Evolutionary conservation across 2,888 invertebrate species (phyloP), one percentile per base, ranked within the genome.

Genomic region (Iphiclides podalirius): DNA sequence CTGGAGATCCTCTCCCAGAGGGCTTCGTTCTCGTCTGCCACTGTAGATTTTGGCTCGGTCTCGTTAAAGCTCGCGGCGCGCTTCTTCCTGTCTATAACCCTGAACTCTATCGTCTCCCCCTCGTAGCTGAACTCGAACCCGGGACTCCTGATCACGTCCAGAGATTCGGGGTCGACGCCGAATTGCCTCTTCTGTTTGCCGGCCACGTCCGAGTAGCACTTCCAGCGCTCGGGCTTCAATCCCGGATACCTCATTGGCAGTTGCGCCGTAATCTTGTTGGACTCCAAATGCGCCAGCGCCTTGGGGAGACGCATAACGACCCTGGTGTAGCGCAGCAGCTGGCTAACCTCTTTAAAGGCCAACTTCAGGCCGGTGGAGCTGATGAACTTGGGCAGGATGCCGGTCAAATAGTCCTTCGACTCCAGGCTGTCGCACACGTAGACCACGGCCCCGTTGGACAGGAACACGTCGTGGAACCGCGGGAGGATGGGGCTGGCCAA

Each of bases 391-490:
- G 84, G 79, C 13, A 87, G 54, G 8, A 83, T 59, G 45, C 84
- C 84, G 0, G 65, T 70, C 7, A 87, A 62, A 56, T 87, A 87
- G 37, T 86, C 84, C 54, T 76, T 86, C 2, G 84, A 84, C 62
- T 87, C 86, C 39, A 87, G 61, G 66, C 84, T 82, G 59, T 87
- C 85, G 69, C 86, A 86, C 15, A 87, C 72, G 49, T 86, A 87
- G 28, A 87, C 82, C 14, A 87, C 78, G 52, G 87, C 87, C 0
- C 87, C 86, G 28, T 87, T 87, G 0, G 86, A 85, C 2, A 86
- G 47, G 40, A 83, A 87, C 13, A 85, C 72, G 26, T 87, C 87
- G 65, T 83, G 83, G 44, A 86, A 86, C 63, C 78, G 82, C 0
- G 86, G 87, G 37, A 84, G 77, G 1, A 85, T 84, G 26, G 82